phyloP scores from a whole-genome alignment of 2,797 vertebrate genomes.

The Pangasius macronema region DNA sequence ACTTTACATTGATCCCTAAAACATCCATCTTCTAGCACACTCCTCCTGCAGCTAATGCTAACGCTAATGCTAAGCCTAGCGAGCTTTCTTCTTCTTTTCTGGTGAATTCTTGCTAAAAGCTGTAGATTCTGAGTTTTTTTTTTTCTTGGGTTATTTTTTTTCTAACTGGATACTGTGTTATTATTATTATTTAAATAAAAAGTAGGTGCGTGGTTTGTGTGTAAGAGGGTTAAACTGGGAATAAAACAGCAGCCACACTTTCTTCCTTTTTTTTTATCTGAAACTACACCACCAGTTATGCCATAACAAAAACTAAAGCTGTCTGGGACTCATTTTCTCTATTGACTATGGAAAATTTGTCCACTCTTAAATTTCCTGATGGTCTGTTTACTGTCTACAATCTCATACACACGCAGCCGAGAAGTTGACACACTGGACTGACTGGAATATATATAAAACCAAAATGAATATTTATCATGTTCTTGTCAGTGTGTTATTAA shows the following conservation, averaged over 20 bases:
- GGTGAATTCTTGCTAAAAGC: neutral
- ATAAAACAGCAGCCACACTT: neutral
- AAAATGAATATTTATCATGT: neutral
- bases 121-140: neutral
- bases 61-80: neutral
- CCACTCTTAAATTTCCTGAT: neutral
- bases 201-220: neutral
- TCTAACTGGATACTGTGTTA: neutral
- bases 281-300: neutral
- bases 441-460: neutral
- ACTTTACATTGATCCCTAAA: neutral
- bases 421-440: neutral
- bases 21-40: neutral
- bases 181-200: no score
- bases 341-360: neutral
- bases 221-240: neutral
- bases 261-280: neutral
- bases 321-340: neutral
- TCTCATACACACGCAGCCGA: no score
- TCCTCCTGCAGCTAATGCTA: neutral
- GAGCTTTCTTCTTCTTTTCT: neutral
- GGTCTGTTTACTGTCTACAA: no score
- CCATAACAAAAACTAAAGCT: neutral
- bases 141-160: neutral
- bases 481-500: neutral